Percentiles rank a stretch among this genome's conserved stretches.
Conservation (phyloP, 2,113 vertebrate species). For the Pangasianodon gigas region DNA sequence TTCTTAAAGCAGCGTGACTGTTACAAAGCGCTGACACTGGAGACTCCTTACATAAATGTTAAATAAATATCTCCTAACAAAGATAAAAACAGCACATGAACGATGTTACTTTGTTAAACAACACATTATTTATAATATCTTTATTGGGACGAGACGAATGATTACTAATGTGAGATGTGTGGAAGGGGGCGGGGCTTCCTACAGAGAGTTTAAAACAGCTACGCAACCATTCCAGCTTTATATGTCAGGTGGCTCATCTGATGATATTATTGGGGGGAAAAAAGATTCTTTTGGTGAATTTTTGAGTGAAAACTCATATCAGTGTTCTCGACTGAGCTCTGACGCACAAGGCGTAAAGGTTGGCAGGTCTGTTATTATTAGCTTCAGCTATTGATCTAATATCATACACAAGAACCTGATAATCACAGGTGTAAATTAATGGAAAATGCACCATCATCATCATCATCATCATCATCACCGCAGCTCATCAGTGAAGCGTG, state of each 20-base stretch:
- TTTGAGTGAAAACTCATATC: neutral
- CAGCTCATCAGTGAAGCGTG: conserved; percentile 40
- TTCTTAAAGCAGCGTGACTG: no score
- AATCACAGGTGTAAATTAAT: neutral
- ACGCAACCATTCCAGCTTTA: neutral
- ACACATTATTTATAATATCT: neutral
- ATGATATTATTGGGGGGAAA: neutral
- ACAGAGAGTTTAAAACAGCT: neutral
- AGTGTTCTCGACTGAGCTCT: neutral
- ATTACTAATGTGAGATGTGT: neutral
- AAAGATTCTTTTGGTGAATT: no score
- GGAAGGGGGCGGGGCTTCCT: neutral
- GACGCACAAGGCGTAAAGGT: neutral
- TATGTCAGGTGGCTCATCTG: neutral
- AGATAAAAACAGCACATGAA: neutral
- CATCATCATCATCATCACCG: neutral
- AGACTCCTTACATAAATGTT: neutral
- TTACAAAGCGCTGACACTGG: neutral
- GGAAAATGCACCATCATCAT: neutral
- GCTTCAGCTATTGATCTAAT: neutral
- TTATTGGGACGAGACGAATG: neutral
- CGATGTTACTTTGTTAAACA: neutral
- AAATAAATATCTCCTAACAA: neutral
- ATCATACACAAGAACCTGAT: neutral
- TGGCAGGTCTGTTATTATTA: neutral